Conservation (phyloP, 2,113 vertebrate genomes). For the Marcusenius ussheri region DNA sequence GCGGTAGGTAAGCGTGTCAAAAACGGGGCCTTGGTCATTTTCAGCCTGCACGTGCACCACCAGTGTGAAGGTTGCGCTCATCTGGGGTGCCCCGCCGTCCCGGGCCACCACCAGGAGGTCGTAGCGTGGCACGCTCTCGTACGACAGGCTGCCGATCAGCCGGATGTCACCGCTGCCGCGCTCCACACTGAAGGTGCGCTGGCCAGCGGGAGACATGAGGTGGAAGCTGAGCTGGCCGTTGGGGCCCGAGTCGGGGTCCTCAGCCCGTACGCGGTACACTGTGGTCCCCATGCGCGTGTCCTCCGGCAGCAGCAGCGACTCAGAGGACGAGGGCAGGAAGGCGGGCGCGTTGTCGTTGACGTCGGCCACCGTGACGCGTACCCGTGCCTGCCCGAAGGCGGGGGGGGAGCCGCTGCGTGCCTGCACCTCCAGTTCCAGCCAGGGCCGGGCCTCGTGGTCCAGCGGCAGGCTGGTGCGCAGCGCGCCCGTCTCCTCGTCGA, state of each 20-base stretch:
- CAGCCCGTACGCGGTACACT: conserved; percentile 74
- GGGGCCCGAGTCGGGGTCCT: conserved; percentile 76
- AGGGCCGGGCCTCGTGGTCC: conserved; percentile 77
- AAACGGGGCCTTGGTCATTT: conserved; percentile 74
- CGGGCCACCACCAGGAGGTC: conserved; percentile 73
- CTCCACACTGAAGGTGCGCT: conserved; percentile 74
- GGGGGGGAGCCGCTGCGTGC: conserved; percentile 81
- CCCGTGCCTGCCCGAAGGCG: conserved; percentile 68
- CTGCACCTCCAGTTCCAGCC: conserved; percentile 77
- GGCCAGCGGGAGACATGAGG: conserved; percentile 55
- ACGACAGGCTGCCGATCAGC: conserved; percentile 63
- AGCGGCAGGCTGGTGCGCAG: conserved; percentile 72
- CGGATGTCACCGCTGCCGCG: conserved; percentile 72
- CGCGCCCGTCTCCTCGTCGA: conserved; percentile 71
- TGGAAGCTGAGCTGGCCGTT: conserved; percentile 82
- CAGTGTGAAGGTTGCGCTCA: conserved; percentile 80
- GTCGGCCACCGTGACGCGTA: conserved; percentile 76
- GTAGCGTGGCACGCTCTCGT: conserved; percentile 64
- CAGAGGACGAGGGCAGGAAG: conserved; percentile 72
- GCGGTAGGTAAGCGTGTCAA: conserved; percentile 79
- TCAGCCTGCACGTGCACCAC: conserved; percentile 79
- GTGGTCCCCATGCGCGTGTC: conserved; percentile 73
- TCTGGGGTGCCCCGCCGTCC: conserved; percentile 74
- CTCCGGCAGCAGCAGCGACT: conserved; percentile 79
- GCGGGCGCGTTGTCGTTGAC: conserved; percentile 81